phyloP scores from a whole-genome alignment of 2,888 invertebrate species.

The Rhagonycha lutea region DNA sequence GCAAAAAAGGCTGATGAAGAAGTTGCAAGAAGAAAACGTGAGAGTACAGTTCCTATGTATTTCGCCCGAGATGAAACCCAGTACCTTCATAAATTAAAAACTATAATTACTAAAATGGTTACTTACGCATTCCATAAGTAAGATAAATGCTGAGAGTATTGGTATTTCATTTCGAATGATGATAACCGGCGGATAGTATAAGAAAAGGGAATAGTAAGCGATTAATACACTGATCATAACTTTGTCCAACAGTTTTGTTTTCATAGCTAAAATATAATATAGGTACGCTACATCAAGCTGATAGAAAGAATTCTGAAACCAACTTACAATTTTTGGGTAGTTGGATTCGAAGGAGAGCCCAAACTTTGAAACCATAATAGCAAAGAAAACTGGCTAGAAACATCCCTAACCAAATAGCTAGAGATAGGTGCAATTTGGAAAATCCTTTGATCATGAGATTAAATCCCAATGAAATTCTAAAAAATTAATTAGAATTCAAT shows the following conservation, averaged over 20 bases:
- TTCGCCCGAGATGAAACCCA: no score
- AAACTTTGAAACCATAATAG: constrained; percentile 9
- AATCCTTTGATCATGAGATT: constrained; percentile 64
- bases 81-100: no score
- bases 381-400: constrained; percentile 48
- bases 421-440: constrained; percentile 61
- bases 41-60: no score
- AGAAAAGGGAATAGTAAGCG: not conserved
- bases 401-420: constrained; percentile 61
- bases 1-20: no score
- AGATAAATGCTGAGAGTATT: not conserved
- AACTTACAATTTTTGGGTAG: constrained; percentile 11
- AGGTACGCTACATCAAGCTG: no score
- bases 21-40: no score
- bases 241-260: not conserved
- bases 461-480: constrained; percentile 63
- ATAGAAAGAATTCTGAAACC: not conserved
- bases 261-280: not conserved
- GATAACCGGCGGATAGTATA: not conserved
- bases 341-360: constrained; percentile 3
- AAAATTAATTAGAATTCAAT: not conserved
- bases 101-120: not conserved
- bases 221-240: not conserved
- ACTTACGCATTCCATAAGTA: constrained; percentile 6
- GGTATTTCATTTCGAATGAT: not conserved